These are phyloP conservation scores for Dermolepida albohirtum DNA, from an alignment of 2,888 invertebrate genomes.

Conservation along the genomic window DNA sequence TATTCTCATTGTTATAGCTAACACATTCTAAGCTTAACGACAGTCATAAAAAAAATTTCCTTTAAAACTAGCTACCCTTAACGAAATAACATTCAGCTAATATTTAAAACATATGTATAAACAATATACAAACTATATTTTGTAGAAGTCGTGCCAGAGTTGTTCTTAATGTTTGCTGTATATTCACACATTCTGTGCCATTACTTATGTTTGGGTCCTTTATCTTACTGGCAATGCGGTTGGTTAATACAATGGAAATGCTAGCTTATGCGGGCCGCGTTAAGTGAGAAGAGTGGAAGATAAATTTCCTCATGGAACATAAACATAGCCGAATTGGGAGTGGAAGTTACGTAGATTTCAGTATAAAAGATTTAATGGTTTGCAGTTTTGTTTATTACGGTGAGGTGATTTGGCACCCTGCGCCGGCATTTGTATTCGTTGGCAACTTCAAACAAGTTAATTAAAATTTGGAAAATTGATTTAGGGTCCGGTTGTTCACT, in stretches of 20 bases:
- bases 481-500: too few relatives aligned
- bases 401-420: conserved; percentile 5
- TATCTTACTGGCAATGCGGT: background rate
- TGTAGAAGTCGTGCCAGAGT: too few relatives aligned
- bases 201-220: background rate
- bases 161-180: too few relatives aligned
- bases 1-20: too few relatives aligned
- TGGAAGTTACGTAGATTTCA: conserved; percentile 15
- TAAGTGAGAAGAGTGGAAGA: conserved; percentile 1
- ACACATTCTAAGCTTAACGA: too few relatives aligned
- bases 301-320: conserved; percentile 9
- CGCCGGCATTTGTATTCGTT: background rate
- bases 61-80: too few relatives aligned
- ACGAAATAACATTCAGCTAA: too few relatives aligned
- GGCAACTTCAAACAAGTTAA: conserved; percentile 6
- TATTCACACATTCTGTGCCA: background rate
- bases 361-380: conserved; percentile 12
- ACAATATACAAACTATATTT: too few relatives aligned
- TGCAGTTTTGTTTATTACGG: conserved; percentile 5
- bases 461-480: conserved; percentile 8
- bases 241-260: background rate
- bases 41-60: too few relatives aligned
- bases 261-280: conserved; percentile 12
- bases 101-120: too few relatives aligned
- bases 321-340: conserved; percentile 3